A percentile compares a stretch with the other conserved stretches of the same genome.
Conservation (phyloP, 2,888 invertebrate species). For the Itoplectis maculator region DNA sequence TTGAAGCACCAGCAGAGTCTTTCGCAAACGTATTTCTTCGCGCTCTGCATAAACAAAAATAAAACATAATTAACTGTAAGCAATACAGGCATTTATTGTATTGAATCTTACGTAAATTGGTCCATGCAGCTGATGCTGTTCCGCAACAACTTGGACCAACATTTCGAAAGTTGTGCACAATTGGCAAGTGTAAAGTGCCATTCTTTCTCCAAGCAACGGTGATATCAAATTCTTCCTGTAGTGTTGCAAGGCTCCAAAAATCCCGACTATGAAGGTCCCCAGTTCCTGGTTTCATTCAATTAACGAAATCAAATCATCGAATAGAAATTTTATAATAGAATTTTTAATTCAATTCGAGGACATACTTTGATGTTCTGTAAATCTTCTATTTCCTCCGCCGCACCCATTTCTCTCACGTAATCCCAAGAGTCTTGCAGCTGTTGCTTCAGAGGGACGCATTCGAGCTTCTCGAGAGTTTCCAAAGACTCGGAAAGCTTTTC, state of each 20-base stretch:
- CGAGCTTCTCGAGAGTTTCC: slow-evolving; percentile 78
- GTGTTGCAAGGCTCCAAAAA: slow-evolving; percentile 77
- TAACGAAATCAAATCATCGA: background rate
- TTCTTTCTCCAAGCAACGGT: slow-evolving; percentile 74
- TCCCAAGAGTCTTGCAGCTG: slow-evolving; percentile 78
- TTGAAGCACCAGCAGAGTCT: slow-evolving; percentile 81
- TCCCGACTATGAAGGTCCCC: slow-evolving; percentile 78
- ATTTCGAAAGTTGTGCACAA: slow-evolving; percentile 78
- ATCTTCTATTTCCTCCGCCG: slow-evolving; percentile 80
- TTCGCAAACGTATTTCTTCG: slow-evolving; percentile 81
- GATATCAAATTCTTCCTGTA: slow-evolving; percentile 79
- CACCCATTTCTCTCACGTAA: slow-evolving; percentile 82
- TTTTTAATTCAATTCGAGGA: background rate
- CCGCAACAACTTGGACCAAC: slow-evolving; percentile 78
- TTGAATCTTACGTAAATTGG: slow-evolving; percentile 78
- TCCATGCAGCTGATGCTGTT: slow-evolving; percentile 79
- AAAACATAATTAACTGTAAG: slow-evolving; percentile 16
- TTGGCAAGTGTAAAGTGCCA: slow-evolving; percentile 79
- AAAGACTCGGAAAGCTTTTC: slow-evolving; percentile 75
- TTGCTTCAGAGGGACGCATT: slow-evolving; percentile 78
- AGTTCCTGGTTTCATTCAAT: slow-evolving; percentile 81
- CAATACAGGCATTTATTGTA: background rate
- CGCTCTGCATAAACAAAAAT: slow-evolving; percentile 73
- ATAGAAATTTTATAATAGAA: background rate
- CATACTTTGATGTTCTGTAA: slow-evolving; percentile 81